These are phyloP conservation scores for Panurus biarmicus DNA, from an alignment of 2,113 vertebrate genomes.

Conservation along the genomic window DNA sequence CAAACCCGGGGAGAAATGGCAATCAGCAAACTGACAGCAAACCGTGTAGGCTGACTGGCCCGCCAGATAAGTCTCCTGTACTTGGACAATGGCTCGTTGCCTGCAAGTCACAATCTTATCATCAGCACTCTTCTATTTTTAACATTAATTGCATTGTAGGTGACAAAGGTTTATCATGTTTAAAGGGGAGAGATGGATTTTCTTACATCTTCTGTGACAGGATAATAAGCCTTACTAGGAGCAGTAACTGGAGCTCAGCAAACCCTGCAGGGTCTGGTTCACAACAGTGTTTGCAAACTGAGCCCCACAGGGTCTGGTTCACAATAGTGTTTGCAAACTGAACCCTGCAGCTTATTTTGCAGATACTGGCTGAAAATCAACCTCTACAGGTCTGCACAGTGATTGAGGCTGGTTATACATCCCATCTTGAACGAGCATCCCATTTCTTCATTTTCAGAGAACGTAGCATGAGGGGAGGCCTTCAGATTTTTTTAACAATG, in stretches of 20 bases:
- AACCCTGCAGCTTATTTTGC: not conserved
- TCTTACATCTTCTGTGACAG: slow-evolving; percentile 67
- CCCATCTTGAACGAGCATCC: not conserved
- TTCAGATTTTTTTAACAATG: not conserved
- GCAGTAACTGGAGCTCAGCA: slow-evolving; percentile 36
- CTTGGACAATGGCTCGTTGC: slow-evolving; percentile 69
- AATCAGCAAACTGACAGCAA: slow-evolving; percentile 71
- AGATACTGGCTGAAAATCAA: not conserved
- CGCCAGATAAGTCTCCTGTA: slow-evolving; percentile 56
- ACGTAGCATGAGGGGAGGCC: not conserved
- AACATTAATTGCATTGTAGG: slow-evolving; percentile 71
- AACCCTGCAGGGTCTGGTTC: not conserved
- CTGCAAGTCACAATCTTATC: slow-evolving; percentile 67
- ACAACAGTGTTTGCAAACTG: not conserved
- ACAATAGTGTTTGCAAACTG: not conserved
- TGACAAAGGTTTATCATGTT: slow-evolving; percentile 73
- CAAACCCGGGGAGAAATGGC: slow-evolving; percentile 70
- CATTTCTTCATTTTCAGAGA: not conserved
- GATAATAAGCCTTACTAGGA: slow-evolving; percentile 59
- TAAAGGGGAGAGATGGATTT: slow-evolving; percentile 68
- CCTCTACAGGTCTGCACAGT: not conserved
- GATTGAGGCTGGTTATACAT: not conserved
- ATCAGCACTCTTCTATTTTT: slow-evolving; percentile 68
- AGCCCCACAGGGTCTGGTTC: not conserved
- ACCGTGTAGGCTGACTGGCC: slow-evolving; percentile 63